Conservation (phyloP, 2,797 vertebrate genomes). For the Sebastes steindachneri region DNA sequence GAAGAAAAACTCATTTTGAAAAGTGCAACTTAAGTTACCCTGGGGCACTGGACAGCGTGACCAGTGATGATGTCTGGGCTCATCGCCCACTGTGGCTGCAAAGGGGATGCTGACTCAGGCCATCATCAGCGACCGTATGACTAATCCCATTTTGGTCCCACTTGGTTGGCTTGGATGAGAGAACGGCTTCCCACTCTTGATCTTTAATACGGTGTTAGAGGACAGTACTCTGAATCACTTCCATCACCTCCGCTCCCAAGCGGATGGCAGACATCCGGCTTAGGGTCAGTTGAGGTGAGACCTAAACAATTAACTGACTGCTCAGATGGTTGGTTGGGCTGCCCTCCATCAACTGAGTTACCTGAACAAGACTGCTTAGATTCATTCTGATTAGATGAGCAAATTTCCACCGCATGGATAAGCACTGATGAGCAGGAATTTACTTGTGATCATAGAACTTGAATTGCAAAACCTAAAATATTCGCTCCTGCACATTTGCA, state of each 20-base stretch:
- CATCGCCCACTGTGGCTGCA: background rate
- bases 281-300: background rate
- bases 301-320: background rate
- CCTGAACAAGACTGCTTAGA: background rate
- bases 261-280: background rate
- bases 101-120: slow-evolving; percentile 1
- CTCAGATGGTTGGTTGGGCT: slow-evolving; percentile 1
- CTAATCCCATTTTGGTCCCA: background rate
- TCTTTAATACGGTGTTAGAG: background rate
- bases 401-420: slow-evolving; percentile 25
- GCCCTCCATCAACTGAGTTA: background rate
- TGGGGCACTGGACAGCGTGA: background rate
- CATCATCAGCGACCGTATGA: background rate
- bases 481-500: slow-evolving; percentile 18
- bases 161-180: background rate
- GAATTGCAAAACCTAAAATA: slow-evolving; percentile 33
- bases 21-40: background rate
- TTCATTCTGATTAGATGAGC: slow-evolving; percentile 15
- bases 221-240: background rate
- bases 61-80: slow-evolving; percentile 4
- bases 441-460: slow-evolving; percentile 27
- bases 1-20: slow-evolving; percentile 10
- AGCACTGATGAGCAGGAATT: slow-evolving; percentile 35
- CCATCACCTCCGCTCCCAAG: background rate
- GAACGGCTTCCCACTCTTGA: background rate